Percentiles rank a stretch among this genome's conserved stretches.
Conservation (phyloP, 1,140 invertebrate species). For the Nymphalis io region DNA sequence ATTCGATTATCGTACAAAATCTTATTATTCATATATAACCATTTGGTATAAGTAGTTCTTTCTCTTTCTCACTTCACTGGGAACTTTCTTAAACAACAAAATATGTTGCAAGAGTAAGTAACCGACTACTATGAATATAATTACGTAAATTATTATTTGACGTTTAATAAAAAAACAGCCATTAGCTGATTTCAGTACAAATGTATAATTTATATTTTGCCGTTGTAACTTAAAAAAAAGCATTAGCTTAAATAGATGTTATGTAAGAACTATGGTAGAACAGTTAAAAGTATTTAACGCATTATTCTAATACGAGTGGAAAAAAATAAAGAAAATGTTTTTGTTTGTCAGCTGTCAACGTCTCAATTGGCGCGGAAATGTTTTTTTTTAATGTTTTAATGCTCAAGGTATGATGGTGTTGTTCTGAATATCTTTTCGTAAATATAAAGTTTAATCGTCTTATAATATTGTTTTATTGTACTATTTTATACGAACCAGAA, state of each 20-base stretch:
- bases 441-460: neutral
- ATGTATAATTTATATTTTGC: neutral
- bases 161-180: too few relatives aligned
- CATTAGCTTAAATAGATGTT: neutral
- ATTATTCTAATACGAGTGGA: neutral
- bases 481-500: neutral
- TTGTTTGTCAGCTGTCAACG: neutral
- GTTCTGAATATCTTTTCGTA: neutral
- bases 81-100: too few relatives aligned
- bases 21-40: neutral
- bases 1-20: neutral
- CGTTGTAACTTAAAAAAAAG: neutral
- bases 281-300: constrained; percentile 2
- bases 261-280: neutral
- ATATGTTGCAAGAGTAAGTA: too few relatives aligned
- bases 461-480: neutral
- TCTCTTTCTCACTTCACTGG: too few relatives aligned
- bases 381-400: neutral
- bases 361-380: neutral
- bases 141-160: too few relatives aligned
- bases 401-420: neutral
- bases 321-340: neutral
- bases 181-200: too few relatives aligned
- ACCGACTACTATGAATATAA: too few relatives aligned
- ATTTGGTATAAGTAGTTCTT: too few relatives aligned